Evolutionary conservation across 2,888 invertebrate genomes (phyloP), one percentile per base, ranked within the genome.

Genomic region (Asteroscopus sphinx): DNA sequence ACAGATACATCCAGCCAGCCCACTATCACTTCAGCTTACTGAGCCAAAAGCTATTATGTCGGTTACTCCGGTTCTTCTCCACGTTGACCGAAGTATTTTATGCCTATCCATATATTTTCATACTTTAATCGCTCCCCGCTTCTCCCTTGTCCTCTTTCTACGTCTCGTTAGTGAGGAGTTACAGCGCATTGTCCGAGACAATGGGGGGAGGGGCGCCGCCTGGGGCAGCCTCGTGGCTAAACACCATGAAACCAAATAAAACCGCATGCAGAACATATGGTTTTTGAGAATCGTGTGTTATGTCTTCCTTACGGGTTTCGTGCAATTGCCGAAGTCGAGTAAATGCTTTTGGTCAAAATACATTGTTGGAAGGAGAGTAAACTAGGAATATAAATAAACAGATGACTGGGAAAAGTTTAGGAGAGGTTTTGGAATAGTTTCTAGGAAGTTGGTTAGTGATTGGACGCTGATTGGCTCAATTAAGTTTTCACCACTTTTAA

Each of bases 111-210:
- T 0, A 36, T n/a, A 9, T 26, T 40, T 25, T 1, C 9, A 25
- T 26, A 3, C 6, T 13, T n/a, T 9, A 13, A 21, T 28, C 75
- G 62, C 77, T 52, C 1, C 0, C 9, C 17, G 41, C 47, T 72
- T 15, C 15, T 56, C 3, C 12, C 47, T 59, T 68, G 13, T 28
- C 9, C 32, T 32, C 56, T 66, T 62, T 77, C 62, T 65, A 66
- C 73, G 75, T 88, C 92, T 93, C 88, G 92, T 92, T 92, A 93
- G 92, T 79, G 82, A 90, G 88, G 77, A 92, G 93, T 92, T 92
- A 93, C 92, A 89, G 81, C 87, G 88, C 70, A 93, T 93, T 93
- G 92, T 93, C 79, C 73, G 70, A 83, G 75, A 94, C 93, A 93
- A 94, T 93, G 89, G 93, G 70, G 81, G 93, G 92, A 88, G 93